Evolutionary conservation across 2,113 vertebrate genomes (phyloP).

Genomic region (Poecile atricapillus): DNA sequence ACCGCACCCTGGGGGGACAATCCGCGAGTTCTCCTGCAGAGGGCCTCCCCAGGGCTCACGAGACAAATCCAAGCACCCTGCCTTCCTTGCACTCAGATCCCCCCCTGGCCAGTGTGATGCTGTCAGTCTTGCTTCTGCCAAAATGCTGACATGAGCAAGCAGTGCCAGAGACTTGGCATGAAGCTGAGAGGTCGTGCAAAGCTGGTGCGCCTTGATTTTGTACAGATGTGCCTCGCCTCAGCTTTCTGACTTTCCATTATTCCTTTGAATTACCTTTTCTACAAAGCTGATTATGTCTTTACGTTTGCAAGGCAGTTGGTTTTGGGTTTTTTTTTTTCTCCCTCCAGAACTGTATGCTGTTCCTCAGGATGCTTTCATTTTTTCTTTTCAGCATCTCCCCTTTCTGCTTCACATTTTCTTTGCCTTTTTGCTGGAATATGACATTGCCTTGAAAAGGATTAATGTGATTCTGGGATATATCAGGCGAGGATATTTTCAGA

Average conservation of each 20-base stretch:
- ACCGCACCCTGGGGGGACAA: background rate
- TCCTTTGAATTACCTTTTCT: conserved; percentile 36
- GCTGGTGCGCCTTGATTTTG: background rate
- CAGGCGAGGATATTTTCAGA: conserved; percentile 20
- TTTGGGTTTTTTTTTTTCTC: background rate
- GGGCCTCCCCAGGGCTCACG: background rate
- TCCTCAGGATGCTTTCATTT: background rate
- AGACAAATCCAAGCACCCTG: too few relatives aligned
- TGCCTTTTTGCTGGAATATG: background rate
- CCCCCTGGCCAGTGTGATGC: fast-evolving
- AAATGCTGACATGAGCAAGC: background rate
- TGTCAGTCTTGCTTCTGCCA: background rate
- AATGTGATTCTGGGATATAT: background rate
- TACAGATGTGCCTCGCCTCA: background rate
- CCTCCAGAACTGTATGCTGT: background rate
- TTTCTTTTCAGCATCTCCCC: background rate
- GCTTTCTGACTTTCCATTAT: conserved; percentile 21
- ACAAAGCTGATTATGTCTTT: conserved; percentile 35
- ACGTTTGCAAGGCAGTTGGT: background rate
- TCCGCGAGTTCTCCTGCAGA: background rate
- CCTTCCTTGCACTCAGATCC: background rate
- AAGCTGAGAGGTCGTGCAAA: background rate
- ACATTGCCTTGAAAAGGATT: conserved; percentile 28
- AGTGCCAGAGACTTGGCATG: background rate
- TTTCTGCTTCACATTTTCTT: background rate